Percentiles rank a stretch among this genome's conserved stretches.
These are phyloP conservation scores for Dicycla oo DNA, from an alignment of 2,888 invertebrate genomes.

Conservation along the genomic window DNA sequence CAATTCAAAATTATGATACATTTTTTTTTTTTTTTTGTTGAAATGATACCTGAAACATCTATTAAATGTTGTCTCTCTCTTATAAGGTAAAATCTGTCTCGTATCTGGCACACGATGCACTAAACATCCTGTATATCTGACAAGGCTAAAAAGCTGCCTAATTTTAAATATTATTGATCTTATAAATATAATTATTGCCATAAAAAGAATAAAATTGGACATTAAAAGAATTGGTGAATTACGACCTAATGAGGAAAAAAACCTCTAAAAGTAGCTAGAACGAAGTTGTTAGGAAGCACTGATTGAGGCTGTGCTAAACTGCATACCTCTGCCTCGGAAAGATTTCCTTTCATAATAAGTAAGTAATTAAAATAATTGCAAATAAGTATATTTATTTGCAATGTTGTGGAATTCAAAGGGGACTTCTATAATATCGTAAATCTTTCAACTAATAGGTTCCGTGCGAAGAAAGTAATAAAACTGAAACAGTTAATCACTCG, in stretches of 20 bases:
- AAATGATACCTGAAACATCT: too few species aligned
- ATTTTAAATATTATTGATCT: background rate
- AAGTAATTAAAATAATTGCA: conserved; percentile 1
- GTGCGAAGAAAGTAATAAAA: conserved; percentile 30
- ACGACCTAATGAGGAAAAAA: background rate
- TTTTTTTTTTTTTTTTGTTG: too few species aligned
- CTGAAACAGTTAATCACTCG: conserved; percentile 29
- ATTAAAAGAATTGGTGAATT: background rate
- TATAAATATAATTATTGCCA: background rate
- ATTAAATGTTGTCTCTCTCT: too few species aligned
- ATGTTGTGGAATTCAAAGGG: background rate
- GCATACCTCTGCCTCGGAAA: too few species aligned
- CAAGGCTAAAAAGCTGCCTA: background rate
- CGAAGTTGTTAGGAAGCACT: too few species aligned
- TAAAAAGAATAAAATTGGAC: too few species aligned
- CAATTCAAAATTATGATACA: too few species aligned
- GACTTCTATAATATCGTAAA: conserved; percentile 7
- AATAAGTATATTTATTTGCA: conserved; percentile 2
- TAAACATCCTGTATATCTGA: too few species aligned
- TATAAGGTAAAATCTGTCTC: too few species aligned
- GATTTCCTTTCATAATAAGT: background rate
- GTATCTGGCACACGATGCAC: too few species aligned
- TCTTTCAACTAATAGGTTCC: conserved; percentile 4
- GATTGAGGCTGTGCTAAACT: too few species aligned
- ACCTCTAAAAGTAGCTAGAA: background rate